These are phyloP conservation scores for Pollenia angustigena DNA, from an alignment of 2,888 invertebrate species.

Conservation along the genomic window DNA sequence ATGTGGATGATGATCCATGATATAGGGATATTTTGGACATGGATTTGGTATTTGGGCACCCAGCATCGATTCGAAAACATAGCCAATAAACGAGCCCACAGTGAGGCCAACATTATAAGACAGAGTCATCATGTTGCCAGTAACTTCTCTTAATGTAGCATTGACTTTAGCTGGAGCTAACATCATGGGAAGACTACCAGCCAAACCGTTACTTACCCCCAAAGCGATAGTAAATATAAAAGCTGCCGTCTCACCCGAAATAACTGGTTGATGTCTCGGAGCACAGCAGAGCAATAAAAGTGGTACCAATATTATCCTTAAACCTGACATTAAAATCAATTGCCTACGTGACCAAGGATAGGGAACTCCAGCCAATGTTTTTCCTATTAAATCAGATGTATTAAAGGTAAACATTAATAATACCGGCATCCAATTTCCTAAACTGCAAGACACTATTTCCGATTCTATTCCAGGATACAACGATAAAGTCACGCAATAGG, in stretches of 20 bases:
- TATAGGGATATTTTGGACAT: conserved; percentile 84
- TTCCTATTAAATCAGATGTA: conserved; percentile 92
- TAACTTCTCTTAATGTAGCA: conserved; percentile 93
- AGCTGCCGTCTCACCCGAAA: conserved; percentile 88
- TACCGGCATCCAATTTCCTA: conserved; percentile 96
- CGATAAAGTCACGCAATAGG: conserved; percentile 95
- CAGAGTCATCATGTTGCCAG: conserved; percentile 97
- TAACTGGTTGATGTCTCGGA: conserved; percentile 90
- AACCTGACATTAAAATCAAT: conserved; percentile 89
- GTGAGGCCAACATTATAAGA: conserved; percentile 95
- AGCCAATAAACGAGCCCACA: conserved; percentile 93
- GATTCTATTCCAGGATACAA: conserved; percentile 96
- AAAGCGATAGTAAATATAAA: conserved; percentile 88
- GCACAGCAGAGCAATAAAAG: conserved; percentile 92
- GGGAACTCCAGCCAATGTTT: conserved; percentile 90
- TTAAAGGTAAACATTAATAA: conserved; percentile 95
- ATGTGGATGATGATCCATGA: conserved; percentile 78
- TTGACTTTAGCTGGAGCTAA: conserved; percentile 94
- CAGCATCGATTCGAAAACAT: conserved; percentile 89
- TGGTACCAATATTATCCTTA: conserved; percentile 91
- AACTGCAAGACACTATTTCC: conserved; percentile 92
- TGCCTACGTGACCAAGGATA: conserved; percentile 93
- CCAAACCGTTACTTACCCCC: conserved; percentile 93
- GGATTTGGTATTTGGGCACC: conserved; percentile 85
- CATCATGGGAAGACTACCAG: conserved; percentile 97